Conservation (phyloP, 1,140 invertebrate genomes). For the Euura lappo region DNA sequence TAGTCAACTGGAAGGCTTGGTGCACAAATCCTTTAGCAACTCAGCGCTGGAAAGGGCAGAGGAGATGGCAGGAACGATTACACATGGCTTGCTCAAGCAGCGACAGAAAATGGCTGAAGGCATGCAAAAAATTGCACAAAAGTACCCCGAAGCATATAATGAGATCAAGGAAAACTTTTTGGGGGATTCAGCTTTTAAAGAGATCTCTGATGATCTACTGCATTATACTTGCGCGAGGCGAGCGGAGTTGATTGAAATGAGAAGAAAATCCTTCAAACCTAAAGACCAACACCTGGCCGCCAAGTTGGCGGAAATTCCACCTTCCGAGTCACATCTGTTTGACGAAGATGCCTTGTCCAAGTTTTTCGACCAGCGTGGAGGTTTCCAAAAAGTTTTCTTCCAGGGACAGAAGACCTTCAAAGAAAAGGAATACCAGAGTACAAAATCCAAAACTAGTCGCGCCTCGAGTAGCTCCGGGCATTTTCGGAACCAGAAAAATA, state of each 20-base stretch:
- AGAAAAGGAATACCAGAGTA: background rate
- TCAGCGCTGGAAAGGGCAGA: slow-evolving; percentile 9
- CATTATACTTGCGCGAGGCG: slow-evolving; percentile 11
- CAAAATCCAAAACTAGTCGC: background rate
- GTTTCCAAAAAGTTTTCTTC: slow-evolving; percentile 10
- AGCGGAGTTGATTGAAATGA: slow-evolving; percentile 10
- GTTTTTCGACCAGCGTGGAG: slow-evolving; percentile 4
- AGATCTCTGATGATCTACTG: slow-evolving; percentile 4
- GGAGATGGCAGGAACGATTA: slow-evolving; percentile 15
- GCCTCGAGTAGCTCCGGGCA: background rate
- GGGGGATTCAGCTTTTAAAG: slow-evolving; percentile 3
- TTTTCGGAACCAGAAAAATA: background rate
- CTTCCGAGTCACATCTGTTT: slow-evolving; percentile 16
- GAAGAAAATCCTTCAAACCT: slow-evolving; percentile 13
- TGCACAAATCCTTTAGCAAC: slow-evolving; percentile 9
- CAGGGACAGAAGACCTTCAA: slow-evolving; percentile 11
- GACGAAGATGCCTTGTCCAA: slow-evolving; percentile 5
- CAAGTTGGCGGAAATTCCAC: slow-evolving; percentile 13
- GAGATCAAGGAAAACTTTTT: slow-evolving; percentile 11
- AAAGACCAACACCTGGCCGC: background rate
- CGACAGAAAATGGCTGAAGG: slow-evolving; percentile 19
- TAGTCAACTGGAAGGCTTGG: slow-evolving; percentile 13
- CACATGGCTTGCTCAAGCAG: slow-evolving; percentile 21
- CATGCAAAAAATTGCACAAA: slow-evolving; percentile 6
- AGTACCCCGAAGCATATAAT: background rate